Base-by-base conservation (phyloP, 2,888 invertebrate species). In the Neoitamus cyanurus region DNA sequence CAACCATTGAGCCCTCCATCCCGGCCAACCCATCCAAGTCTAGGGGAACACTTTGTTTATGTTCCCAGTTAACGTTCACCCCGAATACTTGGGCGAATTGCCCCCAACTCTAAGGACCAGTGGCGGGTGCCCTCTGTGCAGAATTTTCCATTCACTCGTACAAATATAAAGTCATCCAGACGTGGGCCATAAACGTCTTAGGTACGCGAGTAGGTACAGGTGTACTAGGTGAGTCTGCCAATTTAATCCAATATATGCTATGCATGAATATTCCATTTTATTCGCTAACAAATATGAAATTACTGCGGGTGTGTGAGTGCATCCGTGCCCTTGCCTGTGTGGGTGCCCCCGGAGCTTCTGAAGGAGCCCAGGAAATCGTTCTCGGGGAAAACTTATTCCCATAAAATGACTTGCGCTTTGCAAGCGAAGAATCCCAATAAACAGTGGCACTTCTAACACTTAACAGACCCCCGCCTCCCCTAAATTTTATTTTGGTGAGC, bases 161-260 rank as follows among this genome's bases (percentile, higher is more conserved):
- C 82, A 68, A 82, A 69, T 82, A 82, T 82, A 82, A 69, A 82
- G 82, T 82, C 82, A 69, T 82, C 69, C 82, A 82, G 82, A 82
- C 82, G 82, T 69, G 82, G 30, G 69, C 68, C 20, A 82, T 82
- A 82, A 69, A 68, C 82, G 68, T 69, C 69, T 82, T 82, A 34
- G 82, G 69, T 82, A 36, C 82, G 69, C 69, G 82, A 82, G 82
- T n/a, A n/a, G n/a, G n/a, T 82, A 69, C 82, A 82, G 82, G 82
- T 82, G 82, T 82, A 82, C 82, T 20, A 82, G 82, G 82, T 69
- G 78, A 78, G 78, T 46, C 58, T 48, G 78, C 78, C 82, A 82
- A 82, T 82, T 82, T 82, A 82, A 82, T 82, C 82, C 82, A 82
- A 82, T 82, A 82, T 82, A 82, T 82, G 82, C 82, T 69, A 82